Conservation (phyloP, 2,113 vertebrate genomes). For the Lucifuga dentata region DNA sequence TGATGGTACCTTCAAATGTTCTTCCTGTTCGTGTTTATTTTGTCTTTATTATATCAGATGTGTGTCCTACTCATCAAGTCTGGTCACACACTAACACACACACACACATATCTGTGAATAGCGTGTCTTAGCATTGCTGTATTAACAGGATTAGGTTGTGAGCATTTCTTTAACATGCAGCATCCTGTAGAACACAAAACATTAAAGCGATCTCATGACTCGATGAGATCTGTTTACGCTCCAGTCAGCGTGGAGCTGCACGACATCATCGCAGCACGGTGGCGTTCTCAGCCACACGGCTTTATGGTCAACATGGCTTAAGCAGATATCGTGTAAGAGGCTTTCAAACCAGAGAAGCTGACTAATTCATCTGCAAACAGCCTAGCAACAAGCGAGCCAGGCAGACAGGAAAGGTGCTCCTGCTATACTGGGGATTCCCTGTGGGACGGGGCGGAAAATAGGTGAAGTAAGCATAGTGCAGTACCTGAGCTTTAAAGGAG, state of each 20-base stretch:
- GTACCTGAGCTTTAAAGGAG: conserved; percentile 56
- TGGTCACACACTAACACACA: not conserved
- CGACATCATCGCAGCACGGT: conserved; percentile 11
- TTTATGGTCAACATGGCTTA: conserved; percentile 63
- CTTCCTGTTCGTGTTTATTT: conserved; percentile 6
- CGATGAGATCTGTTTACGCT: conserved; percentile 46
- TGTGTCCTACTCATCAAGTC: not conserved
- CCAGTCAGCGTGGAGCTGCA: conserved; percentile 20
- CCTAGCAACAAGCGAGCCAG: conserved; percentile 75
- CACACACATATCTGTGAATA: not conserved
- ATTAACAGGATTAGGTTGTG: conserved; percentile 33
- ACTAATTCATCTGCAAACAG: conserved; percentile 75
- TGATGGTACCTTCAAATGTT: not conserved
- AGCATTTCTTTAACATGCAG: conserved; percentile 43
- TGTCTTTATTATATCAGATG: conserved; percentile 7
- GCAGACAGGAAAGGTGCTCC: conserved; percentile 52
- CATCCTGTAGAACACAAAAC: conserved; percentile 23
- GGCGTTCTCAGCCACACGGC: conserved; percentile 29
- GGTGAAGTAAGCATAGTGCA: conserved; percentile 29
- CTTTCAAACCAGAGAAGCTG: conserved; percentile 75
- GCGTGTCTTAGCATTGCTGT: not conserved
- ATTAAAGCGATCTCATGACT: conserved; percentile 48
- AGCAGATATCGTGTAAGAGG: conserved; percentile 73
- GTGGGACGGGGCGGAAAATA: conserved; percentile 48
- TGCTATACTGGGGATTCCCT: conserved; percentile 57